Evolutionary conservation across 2,797 vertebrate species (phyloP).

Genomic region (Diplodus sargus): DNA sequence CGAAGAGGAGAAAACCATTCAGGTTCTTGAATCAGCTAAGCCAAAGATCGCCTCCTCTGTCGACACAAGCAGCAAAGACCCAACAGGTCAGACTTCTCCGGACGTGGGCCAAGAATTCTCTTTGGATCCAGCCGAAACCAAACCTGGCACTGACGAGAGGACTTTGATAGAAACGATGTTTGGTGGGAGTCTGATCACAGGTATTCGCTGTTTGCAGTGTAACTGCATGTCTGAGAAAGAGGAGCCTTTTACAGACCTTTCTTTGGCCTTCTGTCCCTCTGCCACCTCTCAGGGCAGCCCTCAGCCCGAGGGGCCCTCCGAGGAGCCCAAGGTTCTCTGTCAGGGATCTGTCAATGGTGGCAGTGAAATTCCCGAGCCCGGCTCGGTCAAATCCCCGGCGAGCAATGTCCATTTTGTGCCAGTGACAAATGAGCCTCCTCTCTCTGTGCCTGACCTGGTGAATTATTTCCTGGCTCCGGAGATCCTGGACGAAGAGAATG

Average conservation of each 20-base stretch:
- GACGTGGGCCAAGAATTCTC: slow-evolving; percentile 61
- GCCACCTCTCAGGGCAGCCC: slow-evolving; percentile 68
- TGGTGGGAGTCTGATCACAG: slow-evolving; percentile 92
- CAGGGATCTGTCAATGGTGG: slow-evolving; percentile 87
- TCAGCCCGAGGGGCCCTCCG: slow-evolving; percentile 48
- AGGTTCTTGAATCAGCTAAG: slow-evolving; percentile 81
- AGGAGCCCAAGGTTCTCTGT: slow-evolving; percentile 74
- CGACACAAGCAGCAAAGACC: slow-evolving; percentile 48
- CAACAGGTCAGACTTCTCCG: slow-evolving; percentile 53
- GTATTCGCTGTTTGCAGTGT: slow-evolving; percentile 94
- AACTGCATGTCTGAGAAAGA: slow-evolving; percentile 94
- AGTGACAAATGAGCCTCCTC: slow-evolving; percentile 76
- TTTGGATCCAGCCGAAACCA: slow-evolving; percentile 42
- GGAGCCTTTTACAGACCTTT: slow-evolving; percentile 97
- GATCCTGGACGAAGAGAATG: slow-evolving; percentile 96
- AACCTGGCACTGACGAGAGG: slow-evolving; percentile 75
- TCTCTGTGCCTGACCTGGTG: slow-evolving; percentile 93
- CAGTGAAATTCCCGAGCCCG: slow-evolving; percentile 77
- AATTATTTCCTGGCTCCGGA: slow-evolving; percentile 98
- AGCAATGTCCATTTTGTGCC: slow-evolving; percentile 54
- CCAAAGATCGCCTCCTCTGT: slow-evolving; percentile 55
- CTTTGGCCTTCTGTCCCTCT: slow-evolving; percentile 94
- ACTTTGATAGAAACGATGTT: slow-evolving; percentile 97
- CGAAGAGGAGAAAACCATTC: slow-evolving; percentile 95
- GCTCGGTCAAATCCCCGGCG: slow-evolving; percentile 45